Evolutionary conservation across 2,888 invertebrate genomes (phyloP).

Genomic region (Zaprionus lineosus): DNA sequence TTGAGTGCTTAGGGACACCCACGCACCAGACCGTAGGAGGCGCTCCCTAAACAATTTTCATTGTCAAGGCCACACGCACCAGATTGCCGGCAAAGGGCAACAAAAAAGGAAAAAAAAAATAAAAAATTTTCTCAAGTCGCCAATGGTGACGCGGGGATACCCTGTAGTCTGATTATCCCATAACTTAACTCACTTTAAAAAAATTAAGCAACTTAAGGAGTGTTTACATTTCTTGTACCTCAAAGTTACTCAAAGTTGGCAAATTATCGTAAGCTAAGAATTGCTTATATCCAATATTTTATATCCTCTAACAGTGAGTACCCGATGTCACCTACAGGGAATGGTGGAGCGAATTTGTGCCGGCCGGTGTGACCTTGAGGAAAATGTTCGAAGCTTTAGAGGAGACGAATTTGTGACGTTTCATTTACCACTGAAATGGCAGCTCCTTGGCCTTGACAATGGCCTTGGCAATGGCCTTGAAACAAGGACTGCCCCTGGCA

Average conservation of each 20-base stretch:
- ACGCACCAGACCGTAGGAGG: conserved; percentile 27
- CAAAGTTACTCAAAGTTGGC: no score
- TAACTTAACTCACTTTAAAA: no score
- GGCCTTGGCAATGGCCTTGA: conserved; percentile 66
- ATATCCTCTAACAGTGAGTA: no score
- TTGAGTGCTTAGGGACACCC: conserved; percentile 26
- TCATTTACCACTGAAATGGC: conserved; percentile 45
- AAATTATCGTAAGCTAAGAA: no score
- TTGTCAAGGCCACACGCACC: conserved; percentile 68
- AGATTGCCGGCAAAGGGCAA: conserved; percentile 18
- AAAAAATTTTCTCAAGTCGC: no score
- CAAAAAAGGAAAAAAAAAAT: conserved; percentile 4
- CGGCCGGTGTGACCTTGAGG: conserved; percentile 68
- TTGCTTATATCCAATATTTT: no score
- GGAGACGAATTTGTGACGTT: conserved; percentile 40
- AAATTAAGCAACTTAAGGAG: no score
- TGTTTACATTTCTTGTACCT: no score
- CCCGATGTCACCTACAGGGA: no score
- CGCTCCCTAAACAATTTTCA: conserved; percentile 61
- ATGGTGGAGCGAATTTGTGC: conserved; percentile 35
- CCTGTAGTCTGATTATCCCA: no score
- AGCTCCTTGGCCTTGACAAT: conserved; percentile 60
- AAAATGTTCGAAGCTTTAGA: conserved; percentile 33
- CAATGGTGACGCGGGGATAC: no score
- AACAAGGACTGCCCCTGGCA: conserved; percentile 45